Base-by-base conservation (phyloP, 2,888 invertebrate species). In the Metellina segmentata region DNA sequence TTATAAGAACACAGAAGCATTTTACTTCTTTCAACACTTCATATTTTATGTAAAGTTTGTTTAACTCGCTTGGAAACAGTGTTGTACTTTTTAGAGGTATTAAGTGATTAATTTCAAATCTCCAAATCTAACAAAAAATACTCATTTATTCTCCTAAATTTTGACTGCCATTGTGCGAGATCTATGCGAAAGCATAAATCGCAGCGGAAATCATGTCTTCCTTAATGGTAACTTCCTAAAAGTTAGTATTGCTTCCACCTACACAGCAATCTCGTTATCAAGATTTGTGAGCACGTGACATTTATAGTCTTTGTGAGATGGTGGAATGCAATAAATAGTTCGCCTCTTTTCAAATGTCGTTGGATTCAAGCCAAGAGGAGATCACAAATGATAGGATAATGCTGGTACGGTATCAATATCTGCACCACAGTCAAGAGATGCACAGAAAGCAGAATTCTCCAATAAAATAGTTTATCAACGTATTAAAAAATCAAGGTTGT, bases 221-320 rank as follows among this genome's bases (percentile, higher is more conserved):
- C 16, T 69, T 79, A 61, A 69, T 79, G 61, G 34, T 16, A 51
- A 51, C 77, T 51, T 77, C 77, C 9, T 8, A 79, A 20, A 79
- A 79, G 61, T 79, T 79, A 79, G 61, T 79, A 61, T 79, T 61
- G 61, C 79, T 34, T 34, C 16, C 16, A 61, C 53, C 34, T 19
- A 51, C 51, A 19, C 52, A 51, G 61, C 34, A 61, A 16, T 20
- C 52, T 79, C 79, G 61, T 79, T 79, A 79, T 69, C 79, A 79
- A 79, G 79, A 79, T 79, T 79, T 79, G 79, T 79, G 53, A 79
- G 61, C 53, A 61, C 61, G 79, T 61, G 79, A 79, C 79, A 79
- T 52, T 79, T 79, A 79, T 79, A 79, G 79, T 79, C 79, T 79
- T 69, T 16, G 79, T 61, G 34, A 7, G 34, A 72, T 72, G 19